A percentile compares a stretch with the other conserved stretches of the same genome.
phyloP scores from a whole-genome alignment of 1,140 invertebrate genomes.

The Sinella curviseta region DNA sequence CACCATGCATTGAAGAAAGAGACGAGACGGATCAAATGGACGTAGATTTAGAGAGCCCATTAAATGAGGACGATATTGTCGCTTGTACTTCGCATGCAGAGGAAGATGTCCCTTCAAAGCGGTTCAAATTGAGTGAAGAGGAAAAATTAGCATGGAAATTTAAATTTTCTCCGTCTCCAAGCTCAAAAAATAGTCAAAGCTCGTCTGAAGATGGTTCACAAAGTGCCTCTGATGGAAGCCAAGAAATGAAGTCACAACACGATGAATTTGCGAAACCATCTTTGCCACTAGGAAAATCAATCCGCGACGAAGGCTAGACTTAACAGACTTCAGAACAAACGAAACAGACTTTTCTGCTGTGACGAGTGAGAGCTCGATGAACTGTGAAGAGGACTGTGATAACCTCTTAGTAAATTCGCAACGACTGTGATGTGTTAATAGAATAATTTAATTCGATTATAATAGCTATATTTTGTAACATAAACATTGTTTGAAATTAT shows the following conservation, averaged over 20 bases:
- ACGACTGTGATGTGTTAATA: not conserved
- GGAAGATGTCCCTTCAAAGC: not conserved
- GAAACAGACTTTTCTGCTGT: no score
- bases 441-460: no score
- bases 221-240: not conserved
- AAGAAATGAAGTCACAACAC: not conserved
- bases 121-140: not conserved
- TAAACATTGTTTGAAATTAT: no score
- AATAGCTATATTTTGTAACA: no score
- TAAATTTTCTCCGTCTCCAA: constrained; percentile 2
- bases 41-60: not conserved
- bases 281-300: not conserved
- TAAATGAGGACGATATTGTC: no score
- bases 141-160: not conserved
- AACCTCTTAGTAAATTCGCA: not conserved
- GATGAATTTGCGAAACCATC: not conserved
- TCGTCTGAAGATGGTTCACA: not conserved
- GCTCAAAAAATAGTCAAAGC: not conserved
- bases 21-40: not conserved
- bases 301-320: not conserved
- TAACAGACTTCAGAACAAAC: not conserved
- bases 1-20: not conserved
- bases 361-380: not conserved
- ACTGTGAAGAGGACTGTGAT: not conserved
- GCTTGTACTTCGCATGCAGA: not conserved